These are phyloP conservation scores for Rhopalosiphum padi DNA, from an alignment of 1,140 invertebrate species.

Conservation along the genomic window DNA sequence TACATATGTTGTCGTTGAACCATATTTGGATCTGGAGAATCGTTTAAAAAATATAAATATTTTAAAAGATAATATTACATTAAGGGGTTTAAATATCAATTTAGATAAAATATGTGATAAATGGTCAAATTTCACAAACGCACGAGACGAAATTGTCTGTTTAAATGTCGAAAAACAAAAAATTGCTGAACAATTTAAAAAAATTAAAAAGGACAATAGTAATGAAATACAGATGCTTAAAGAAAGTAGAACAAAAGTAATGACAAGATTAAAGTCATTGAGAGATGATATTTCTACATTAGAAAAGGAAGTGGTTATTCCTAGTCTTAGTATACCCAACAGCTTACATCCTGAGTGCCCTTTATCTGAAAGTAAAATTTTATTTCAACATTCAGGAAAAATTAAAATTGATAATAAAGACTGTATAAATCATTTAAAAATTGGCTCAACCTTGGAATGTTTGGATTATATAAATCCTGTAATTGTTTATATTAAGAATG, in stretches of 20 bases:
- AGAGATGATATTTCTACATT: conserved; percentile 68
- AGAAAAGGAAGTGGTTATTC: conserved; percentile 69
- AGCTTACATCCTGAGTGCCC: conserved; percentile 71
- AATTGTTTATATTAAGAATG: conserved; percentile 70
- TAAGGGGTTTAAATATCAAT: conserved; percentile 65
- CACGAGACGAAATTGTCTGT: conserved; percentile 63
- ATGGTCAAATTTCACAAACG: conserved; percentile 67
- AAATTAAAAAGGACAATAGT: conserved; percentile 61
- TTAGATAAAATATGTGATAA: conserved; percentile 64
- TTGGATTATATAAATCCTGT: conserved; percentile 69
- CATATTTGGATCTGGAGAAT: conserved; percentile 70
- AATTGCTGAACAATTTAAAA: conserved; percentile 61
- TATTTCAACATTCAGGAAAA: conserved; percentile 65
- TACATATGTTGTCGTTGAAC: conserved; percentile 69
- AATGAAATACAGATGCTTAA: conserved; percentile 63
- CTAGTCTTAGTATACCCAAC: conserved; percentile 72
- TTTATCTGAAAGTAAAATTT: conserved; percentile 60
- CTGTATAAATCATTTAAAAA: conserved; percentile 67
- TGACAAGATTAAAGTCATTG: conserved; percentile 70
- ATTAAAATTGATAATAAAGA: conserved; percentile 59
- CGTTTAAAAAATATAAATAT: conserved; percentile 65
- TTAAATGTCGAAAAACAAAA: conserved; percentile 64
- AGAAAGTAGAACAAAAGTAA: conserved; percentile 67
- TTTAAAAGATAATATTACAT: conserved; percentile 65
- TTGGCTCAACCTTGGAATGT: conserved; percentile 66